These are phyloP conservation scores for Boloria euphrosyne DNA, from an alignment of 2,888 invertebrate species.

Conservation along the genomic window DNA sequence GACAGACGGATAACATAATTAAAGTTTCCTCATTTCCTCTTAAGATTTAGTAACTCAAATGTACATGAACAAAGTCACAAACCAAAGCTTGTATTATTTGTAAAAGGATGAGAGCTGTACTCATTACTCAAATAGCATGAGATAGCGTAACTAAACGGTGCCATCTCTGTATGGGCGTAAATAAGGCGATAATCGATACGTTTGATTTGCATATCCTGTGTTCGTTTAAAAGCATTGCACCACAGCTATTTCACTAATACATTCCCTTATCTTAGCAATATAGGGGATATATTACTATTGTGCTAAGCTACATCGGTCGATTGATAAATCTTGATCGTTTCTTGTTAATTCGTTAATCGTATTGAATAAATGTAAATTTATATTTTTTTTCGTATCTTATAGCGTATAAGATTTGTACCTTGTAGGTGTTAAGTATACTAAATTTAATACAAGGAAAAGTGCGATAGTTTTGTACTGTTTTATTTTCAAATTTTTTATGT, in stretches of 20 bases:
- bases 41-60: background rate
- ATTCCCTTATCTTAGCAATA: conserved; percentile 2
- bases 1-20: no score
- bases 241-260: conserved; percentile 11
- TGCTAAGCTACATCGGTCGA: background rate
- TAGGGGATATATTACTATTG: conserved; percentile 1
- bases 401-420: no score
- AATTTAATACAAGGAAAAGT: no score
- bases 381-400: no score
- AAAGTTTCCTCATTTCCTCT: no score
- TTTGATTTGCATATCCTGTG: conserved; percentile 28
- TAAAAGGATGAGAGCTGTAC: conserved; percentile 11
- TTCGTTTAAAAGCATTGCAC: conserved; percentile 29
- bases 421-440: no score
- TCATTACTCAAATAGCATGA: conserved; percentile 23
- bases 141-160: conserved; percentile 24
- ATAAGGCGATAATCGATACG: conserved; percentile 30
- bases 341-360: no score
- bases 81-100: conserved; percentile 3
- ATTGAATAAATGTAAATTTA: no score
- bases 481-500: no score
- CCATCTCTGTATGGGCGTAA: conserved; percentile 20
- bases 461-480: no score
- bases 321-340: no score
- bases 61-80: background rate